Percentiles rank a stretch among this genome's conserved stretches.
Evolutionary conservation across 2,888 invertebrate species (phyloP).

Genomic region (Crepidodera aurea): DNA sequence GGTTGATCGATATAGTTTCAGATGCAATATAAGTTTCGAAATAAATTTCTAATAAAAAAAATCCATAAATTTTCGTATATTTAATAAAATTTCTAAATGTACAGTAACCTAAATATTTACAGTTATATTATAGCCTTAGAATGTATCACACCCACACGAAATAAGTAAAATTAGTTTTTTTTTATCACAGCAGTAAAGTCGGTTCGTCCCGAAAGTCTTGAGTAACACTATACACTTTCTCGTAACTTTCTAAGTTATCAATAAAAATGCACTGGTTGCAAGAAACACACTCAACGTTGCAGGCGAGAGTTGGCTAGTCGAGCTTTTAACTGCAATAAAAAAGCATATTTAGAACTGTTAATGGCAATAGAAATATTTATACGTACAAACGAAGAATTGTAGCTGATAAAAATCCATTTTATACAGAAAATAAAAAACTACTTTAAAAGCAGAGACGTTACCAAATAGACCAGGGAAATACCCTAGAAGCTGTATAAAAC

Average conservation of each 20-base stretch:
- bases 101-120: constrained; percentile 20
- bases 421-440: too few relatives aligned
- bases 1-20: constrained; percentile 7
- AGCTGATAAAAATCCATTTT: too few relatives aligned
- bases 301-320: constrained; percentile 34
- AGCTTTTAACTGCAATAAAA: constrained; percentile 47
- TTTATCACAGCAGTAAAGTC: constrained; percentile 25
- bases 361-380: too few relatives aligned
- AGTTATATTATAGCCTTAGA: constrained; percentile 10
- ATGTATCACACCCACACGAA: background rate
- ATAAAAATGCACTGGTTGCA: background rate
- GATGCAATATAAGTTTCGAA: too few relatives aligned
- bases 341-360: background rate
- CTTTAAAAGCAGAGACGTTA: too few relatives aligned
- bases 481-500: too few relatives aligned
- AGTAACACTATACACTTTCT: constrained; percentile 12
- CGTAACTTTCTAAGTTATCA: constrained; percentile 11
- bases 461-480: too few relatives aligned
- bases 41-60: too few relatives aligned
- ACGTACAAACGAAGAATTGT: too few relatives aligned
- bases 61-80: constrained; percentile 2
- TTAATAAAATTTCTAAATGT: constrained; percentile 24
- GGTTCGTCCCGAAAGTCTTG: constrained; percentile 13
- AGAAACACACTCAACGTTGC: constrained; percentile 24
- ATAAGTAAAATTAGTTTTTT: constrained; percentile 12